Percentiles rank a stretch among this genome's conserved stretches.
Evolutionary conservation across 1,140 invertebrate genomes (phyloP).

Genomic region (Wiebesia pumilae): DNA sequence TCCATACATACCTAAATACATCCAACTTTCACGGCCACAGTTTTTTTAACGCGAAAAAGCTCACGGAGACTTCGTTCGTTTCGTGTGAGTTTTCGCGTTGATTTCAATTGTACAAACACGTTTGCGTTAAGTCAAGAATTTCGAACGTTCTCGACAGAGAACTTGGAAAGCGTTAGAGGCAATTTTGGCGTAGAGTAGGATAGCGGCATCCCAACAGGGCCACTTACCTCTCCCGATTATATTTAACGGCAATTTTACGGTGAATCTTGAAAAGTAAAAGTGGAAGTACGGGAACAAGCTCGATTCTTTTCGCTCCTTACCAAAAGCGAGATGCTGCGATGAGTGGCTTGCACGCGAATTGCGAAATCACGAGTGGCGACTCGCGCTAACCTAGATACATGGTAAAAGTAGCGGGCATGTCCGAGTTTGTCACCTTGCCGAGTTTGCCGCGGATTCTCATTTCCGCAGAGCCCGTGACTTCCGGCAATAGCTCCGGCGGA

Average conservation of each 20-base stretch:
- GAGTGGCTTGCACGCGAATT: neutral
- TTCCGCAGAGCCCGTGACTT: conserved; percentile 71
- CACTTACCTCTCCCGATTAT: too few relatives aligned
- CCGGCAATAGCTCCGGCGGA: conserved; percentile 56
- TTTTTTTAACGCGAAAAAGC: neutral
- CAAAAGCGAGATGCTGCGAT: neutral
- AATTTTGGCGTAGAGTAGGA: neutral
- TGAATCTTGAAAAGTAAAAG: neutral
- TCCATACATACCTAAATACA: neutral
- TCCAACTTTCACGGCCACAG: neutral
- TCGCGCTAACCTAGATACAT: conserved; percentile 55
- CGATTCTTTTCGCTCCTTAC: too few relatives aligned
- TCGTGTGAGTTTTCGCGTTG: too few relatives aligned
- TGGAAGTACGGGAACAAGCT: neutral
- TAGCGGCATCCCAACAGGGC: too few relatives aligned
- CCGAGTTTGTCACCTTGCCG: conserved; percentile 63
- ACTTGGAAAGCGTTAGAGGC: too few relatives aligned
- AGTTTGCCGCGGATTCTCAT: conserved; percentile 65
- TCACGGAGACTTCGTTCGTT: too few relatives aligned
- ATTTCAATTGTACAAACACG: too few relatives aligned
- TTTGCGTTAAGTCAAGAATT: too few relatives aligned
- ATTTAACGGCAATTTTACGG: too few relatives aligned
- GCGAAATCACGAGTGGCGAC: conserved; percentile 14
- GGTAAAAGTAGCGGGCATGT: conserved; percentile 50
- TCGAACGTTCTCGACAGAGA: too few relatives aligned